Evolutionary conservation across 1,140 invertebrate species (phyloP).

Genomic region (Maniola jurtina): DNA sequence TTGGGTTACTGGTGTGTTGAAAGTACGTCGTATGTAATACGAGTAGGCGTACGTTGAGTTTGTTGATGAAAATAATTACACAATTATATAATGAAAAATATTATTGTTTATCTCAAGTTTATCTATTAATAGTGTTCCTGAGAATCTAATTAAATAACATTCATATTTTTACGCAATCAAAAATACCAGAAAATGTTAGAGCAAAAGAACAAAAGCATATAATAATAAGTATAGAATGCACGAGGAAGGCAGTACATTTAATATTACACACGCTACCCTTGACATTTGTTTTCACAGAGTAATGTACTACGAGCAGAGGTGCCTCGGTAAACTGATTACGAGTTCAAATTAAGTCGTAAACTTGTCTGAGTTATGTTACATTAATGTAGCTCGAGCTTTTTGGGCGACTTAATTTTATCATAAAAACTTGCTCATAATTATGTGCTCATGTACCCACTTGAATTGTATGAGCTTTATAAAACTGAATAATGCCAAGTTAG

Average conservation of each 20-base stretch:
- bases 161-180: too few relatives aligned
- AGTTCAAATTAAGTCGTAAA: constrained; percentile 73
- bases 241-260: neutral
- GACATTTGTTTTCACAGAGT: constrained; percentile 40
- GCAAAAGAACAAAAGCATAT: too few relatives aligned
- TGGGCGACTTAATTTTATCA: constrained; percentile 29
- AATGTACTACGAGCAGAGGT: constrained; percentile 59
- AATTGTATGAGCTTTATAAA: neutral
- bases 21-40: too few relatives aligned
- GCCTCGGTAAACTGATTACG: constrained; percentile 70
- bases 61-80: too few relatives aligned
- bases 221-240: neutral
- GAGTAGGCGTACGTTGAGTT: too few relatives aligned
- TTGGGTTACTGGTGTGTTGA: too few relatives aligned
- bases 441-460: neutral
- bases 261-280: neutral
- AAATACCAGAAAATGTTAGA: too few relatives aligned
- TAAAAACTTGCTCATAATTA: constrained; percentile 28
- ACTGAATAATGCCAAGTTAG: too few relatives aligned
- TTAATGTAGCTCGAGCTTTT: constrained; percentile 47
- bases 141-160: too few relatives aligned
- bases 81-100: too few relatives aligned
- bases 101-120: too few relatives aligned
- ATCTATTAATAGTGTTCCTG: too few relatives aligned
- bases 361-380: constrained; percentile 60